Conservation (phyloP, 2,113 vertebrate genomes). For the Strigops habroptila region DNA sequence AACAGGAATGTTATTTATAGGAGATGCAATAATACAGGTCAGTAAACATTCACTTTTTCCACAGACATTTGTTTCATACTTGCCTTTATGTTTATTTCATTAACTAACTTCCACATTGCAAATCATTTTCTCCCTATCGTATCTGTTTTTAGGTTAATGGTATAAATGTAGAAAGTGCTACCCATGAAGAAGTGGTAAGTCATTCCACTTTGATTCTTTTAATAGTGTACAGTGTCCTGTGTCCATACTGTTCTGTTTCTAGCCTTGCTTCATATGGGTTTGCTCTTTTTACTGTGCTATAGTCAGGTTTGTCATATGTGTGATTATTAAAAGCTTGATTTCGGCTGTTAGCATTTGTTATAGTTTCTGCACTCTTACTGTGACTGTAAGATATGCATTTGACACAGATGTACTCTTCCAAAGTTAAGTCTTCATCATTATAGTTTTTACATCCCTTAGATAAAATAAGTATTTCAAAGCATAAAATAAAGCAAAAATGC, state of each 20-base stretch:
- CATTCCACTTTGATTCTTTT: background rate
- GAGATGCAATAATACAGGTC: slow-evolving; percentile 91
- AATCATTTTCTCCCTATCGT: background rate
- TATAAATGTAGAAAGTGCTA: slow-evolving; percentile 88
- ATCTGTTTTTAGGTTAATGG: slow-evolving; percentile 86
- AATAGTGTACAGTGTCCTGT: background rate
- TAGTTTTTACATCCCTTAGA: background rate
- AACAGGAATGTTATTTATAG: slow-evolving; percentile 90
- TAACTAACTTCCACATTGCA: background rate
- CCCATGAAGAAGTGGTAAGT: slow-evolving; percentile 96
- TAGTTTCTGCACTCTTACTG: background rate
- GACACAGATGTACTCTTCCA: background rate
- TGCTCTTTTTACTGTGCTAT: background rate
- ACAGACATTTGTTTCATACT: background rate
- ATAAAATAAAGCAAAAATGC: background rate
- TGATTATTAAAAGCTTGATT: background rate
- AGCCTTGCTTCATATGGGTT: background rate
- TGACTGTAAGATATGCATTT: background rate
- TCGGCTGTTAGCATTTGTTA: background rate
- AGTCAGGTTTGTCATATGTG: background rate
- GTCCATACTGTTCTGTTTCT: background rate
- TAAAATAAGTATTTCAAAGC: background rate
- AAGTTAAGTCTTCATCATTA: background rate
- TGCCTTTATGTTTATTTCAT: background rate
- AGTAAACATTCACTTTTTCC: slow-evolving; percentile 53